Conservation (phyloP, 2,888 invertebrate species). For the Drosophila pseudotakahashii region DNA sequence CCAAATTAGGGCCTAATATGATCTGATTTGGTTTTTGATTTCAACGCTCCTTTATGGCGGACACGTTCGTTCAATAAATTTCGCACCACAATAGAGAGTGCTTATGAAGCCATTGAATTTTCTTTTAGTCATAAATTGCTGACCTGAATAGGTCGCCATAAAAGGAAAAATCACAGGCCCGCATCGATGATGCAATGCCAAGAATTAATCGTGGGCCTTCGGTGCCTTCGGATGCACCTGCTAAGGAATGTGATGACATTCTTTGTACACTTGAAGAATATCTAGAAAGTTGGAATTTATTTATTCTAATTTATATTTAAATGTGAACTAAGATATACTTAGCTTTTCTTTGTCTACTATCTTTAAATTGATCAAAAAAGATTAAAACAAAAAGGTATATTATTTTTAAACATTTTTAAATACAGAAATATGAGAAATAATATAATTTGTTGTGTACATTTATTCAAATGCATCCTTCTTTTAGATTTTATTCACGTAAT, state of each 20-base stretch:
- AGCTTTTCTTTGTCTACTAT: too few relatives aligned
- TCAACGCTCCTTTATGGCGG: conserved; percentile 30
- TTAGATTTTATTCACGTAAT: too few relatives aligned
- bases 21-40: conserved; percentile 37
- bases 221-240: neutral
- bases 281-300: too few relatives aligned
- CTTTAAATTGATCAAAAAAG: too few relatives aligned
- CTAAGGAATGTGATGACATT: neutral
- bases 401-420: too few relatives aligned
- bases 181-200: conserved; percentile 1
- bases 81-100: conserved; percentile 13
- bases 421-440: too few relatives aligned
- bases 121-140: conserved; percentile 11
- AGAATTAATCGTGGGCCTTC: conserved; percentile 4
- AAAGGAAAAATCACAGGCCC: neutral
- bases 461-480: too few relatives aligned
- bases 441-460: too few relatives aligned
- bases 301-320: neutral
- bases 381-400: too few relatives aligned
- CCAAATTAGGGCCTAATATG: conserved; percentile 38
- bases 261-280: neutral
- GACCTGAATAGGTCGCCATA: neutral
- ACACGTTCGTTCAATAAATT: conserved; percentile 35
- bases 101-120: conserved; percentile 10
- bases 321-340: too few relatives aligned